Base-by-base conservation (phyloP, 2,113 vertebrate species). In the Halichoerus grypus region DNA sequence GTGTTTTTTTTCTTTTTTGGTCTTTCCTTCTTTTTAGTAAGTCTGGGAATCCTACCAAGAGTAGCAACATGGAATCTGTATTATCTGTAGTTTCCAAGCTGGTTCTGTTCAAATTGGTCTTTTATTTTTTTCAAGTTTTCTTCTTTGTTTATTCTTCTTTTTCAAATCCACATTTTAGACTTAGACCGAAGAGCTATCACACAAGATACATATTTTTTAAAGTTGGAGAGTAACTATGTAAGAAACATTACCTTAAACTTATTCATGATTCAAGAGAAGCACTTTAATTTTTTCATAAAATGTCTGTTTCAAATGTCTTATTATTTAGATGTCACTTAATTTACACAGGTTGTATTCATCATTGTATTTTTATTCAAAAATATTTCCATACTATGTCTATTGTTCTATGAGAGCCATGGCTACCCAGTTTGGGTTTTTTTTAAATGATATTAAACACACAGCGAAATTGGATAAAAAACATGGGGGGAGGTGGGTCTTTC, bases 391-490 rank as follows among this genome's bases (percentile, higher is more conserved):
- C 65, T 51, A n/a, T 53, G 85, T 96, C 51, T 79, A 84, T 96
- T 87, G 85, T 97, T 90, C 88, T 26, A 39, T 24, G 67, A 92
- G 51, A 93, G n/a, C 1, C 6, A 61, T 39, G 53, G 7, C 24
- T 49, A 22, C 67, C 16, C 33, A 90, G 1, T 94, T 67, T 65
- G 79, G 28, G 31, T 96, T 96, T 89, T 89, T 89, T 94, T 88
- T 83, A 0, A 0, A 42, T 97, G 51, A 24, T 91, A 95, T 95
- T 97, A 98, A 98, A 90, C 65, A 26, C 74, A 91, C 87, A 97
- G 71, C 46, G 61, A 95, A 96, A 95, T 84, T 96, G 26, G 82
- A 94, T 53, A 81, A 80, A 85, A 95, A 97, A 92, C 31, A 67
- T 28, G 26, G 63, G 6, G 72, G 21, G 72, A 13, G 18, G 63